Percentiles rank a stretch among this genome's conserved stretches.
Conservation (phyloP, 2,888 invertebrate genomes). For the Tribolium freemani region DNA sequence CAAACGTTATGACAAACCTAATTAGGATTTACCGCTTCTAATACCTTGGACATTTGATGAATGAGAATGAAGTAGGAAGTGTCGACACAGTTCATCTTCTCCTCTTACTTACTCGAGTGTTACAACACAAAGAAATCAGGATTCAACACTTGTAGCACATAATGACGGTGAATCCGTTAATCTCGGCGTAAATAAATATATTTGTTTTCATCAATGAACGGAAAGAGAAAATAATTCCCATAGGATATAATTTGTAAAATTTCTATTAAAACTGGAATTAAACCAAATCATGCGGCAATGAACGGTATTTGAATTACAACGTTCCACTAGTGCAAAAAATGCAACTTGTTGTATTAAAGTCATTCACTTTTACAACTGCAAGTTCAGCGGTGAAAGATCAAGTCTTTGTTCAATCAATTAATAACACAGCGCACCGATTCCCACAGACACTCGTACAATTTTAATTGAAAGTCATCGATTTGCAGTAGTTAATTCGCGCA, state of each 20-base stretch:
- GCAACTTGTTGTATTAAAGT: not conserved
- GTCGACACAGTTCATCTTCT: not conserved
- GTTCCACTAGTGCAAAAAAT: not conserved
- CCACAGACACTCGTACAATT: not conserved
- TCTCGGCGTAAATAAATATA: not conserved
- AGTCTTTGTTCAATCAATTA: not conserved
- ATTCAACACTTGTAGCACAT: not conserved
- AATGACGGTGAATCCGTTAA: not conserved
- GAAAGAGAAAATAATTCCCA: not conserved
- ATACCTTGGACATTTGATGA: not conserved
- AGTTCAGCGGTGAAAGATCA: not conserved
- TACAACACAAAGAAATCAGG: not conserved
- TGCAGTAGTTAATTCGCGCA: not conserved
- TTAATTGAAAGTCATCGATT: not conserved
- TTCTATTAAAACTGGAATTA: not conserved
- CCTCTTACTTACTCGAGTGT: not conserved
- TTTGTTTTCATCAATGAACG: not conserved
- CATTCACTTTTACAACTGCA: not conserved
- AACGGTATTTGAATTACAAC: not conserved
- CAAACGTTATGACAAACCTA: conserved; percentile 4
- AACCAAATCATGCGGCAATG: not conserved
- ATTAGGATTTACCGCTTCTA: conserved; percentile 20
- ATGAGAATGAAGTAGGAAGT: not conserved
- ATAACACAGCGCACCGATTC: not conserved
- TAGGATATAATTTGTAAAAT: not conserved